Base-by-base conservation (phyloP, 2,888 invertebrate genomes). In the Zootermopsis nevadensis region DNA sequence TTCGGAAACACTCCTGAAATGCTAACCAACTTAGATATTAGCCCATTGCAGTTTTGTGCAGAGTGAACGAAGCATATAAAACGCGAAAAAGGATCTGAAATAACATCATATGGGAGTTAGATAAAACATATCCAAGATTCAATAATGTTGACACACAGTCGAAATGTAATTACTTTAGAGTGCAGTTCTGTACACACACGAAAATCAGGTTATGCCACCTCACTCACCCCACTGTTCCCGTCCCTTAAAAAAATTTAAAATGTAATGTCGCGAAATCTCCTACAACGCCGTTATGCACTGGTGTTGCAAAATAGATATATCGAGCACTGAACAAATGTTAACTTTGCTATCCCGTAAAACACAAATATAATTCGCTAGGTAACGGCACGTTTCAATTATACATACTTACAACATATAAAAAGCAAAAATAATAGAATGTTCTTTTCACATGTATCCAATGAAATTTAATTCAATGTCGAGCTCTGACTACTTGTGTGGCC, bases 101-200 rank as follows among this genome's bases (percentile, higher is more conserved):
- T 27, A 60, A 60, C 60, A n/a, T 27, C 27, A 60, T 60, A 27
- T 27, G 60, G 27, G n/a, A 48, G 48, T 48, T 19, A 19, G 48
- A 60, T 3, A 60, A n/a, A 60, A n/a, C 60, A 27, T n/a, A 48
- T 6, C n/a, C n/a, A 27, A 60, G 60, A 60, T 27, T 10, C n/a
- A 60, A 60, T 27, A 60, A 60, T 60, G 60, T 60, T 60, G n/a
- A 60, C n/a, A 27, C 60, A n/a, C n/a, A 60, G 60, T n/a, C 60
- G 0, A 60, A 60, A 60, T 60, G 60, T 27, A 60, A 60, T 60
- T 60, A 60, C n/a, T 27, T 60, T 60, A 60, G 60, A 60, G 60
- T 60, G 60, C 60, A 60, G 4, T 60, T 60, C 60, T 60, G n/a
- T 60, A 27, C 60, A 60, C 60, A 60, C 60, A 60, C n/a, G 60